Conservation (phyloP, 2,797 vertebrate species). For the Eptatretus atami region DNA sequence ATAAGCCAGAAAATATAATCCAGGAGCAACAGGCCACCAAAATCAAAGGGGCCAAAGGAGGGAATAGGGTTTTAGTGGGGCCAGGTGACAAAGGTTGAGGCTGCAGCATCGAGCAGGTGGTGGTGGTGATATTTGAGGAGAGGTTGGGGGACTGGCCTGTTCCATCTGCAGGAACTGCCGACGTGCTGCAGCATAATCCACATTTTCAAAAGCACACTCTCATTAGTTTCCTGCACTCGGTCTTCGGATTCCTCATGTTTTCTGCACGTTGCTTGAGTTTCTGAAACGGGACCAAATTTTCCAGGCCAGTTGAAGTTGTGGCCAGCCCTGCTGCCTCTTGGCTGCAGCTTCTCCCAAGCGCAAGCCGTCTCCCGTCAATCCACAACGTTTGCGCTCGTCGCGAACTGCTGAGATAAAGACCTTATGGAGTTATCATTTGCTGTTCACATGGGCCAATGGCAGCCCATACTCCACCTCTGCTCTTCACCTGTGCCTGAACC, state of each 20-base stretch:
- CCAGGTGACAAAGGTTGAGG: too few relatives aligned
- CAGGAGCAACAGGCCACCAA: too few relatives aligned
- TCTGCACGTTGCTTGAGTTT: too few relatives aligned
- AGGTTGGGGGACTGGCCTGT: constrained; percentile 10
- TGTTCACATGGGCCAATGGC: constrained; percentile 73
- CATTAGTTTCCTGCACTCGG: constrained; percentile 13
- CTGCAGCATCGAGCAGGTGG: too few relatives aligned
- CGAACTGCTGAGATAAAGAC: constrained; percentile 37
- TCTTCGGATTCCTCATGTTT: constrained; percentile 66
- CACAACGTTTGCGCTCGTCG: constrained; percentile 31
- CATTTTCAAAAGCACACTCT: constrained; percentile 26
- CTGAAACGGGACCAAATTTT: too few relatives aligned
- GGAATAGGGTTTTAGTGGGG: too few relatives aligned
- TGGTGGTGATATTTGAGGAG: not conserved
- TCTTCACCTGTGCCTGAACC: constrained; percentile 67
- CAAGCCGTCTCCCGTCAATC: not conserved
- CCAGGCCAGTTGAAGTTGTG: constrained; percentile 34
- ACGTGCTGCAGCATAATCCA: constrained; percentile 31
- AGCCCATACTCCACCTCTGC: constrained; percentile 28
- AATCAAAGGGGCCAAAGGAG: too few relatives aligned
- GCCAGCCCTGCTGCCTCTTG: constrained; percentile 78
- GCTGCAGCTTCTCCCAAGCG: constrained; percentile 22
- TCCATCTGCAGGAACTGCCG: constrained; percentile 53
- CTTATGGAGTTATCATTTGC: not conserved
- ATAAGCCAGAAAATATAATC: too few relatives aligned